Base-by-base conservation (phyloP, 1,140 invertebrate genomes). In the Akabosia matsudoensis region DNA sequence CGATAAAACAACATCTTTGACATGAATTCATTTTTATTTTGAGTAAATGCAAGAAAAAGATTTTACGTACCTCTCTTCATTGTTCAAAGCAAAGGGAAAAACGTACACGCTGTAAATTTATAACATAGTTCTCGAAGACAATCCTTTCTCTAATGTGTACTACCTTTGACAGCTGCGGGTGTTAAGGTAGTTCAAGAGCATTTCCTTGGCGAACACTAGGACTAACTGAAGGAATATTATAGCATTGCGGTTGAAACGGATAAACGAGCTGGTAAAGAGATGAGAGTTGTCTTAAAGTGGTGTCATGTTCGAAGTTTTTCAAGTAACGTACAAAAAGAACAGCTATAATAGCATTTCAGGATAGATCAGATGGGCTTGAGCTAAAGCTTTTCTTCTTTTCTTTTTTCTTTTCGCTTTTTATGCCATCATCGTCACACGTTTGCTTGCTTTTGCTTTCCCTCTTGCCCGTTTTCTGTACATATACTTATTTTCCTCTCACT, bases 331-430 rank as follows among this genome's bases (percentile, higher is more conserved):
- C 31, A 67, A 45, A n/a, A 67, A 67, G 61, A 67, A 3, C 7
- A 67, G 61, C 61, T 31, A 67, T 67, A 30, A 67, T 30, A 67
- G 30, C 61, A 67, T 67, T 45, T 28, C 61, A 67, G 31, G 61
- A 67, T 67, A 67, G 61, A 67, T 67, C 61, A 67, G 61, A 24
- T 67, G 61, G 61, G 61, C 61, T 67, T 67, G 24, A 67, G 61
- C 61, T 28, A 67, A 67, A 67, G 61, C 61, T 67, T 67, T 67
- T 16, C 61, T 67, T 67, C 30, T 67, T 67, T 31, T 22, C 28
- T 28, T n/a, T 67, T 67, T 31, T 22, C 28, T 28, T 31, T 22
- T 31, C 28, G 3, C 54, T 56, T n/a, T 67, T 22, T 67, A 4
- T 31, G 28, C 30, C 61, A 16, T 67, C 24, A 10, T 31, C 61